These are phyloP conservation scores for Gambelia wislizenii DNA, from an alignment of 2,797 vertebrate species.

Conservation along the genomic window DNA sequence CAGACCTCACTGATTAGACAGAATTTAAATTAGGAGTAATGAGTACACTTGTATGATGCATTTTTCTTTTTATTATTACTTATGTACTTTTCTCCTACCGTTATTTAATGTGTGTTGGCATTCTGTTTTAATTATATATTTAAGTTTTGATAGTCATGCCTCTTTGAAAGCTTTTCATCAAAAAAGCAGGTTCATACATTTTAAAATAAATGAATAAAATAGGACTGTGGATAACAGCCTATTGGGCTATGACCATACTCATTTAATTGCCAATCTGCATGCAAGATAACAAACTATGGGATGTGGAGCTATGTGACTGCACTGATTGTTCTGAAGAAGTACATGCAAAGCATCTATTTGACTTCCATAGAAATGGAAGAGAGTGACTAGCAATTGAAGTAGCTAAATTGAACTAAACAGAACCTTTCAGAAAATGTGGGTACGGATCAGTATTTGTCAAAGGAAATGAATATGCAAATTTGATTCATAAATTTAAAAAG, in stretches of 20 bases:
- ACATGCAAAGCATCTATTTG: background rate
- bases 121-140: background rate
- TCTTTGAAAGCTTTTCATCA: background rate
- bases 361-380: background rate
- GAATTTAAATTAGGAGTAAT: background rate
- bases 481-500: conserved; percentile 30
- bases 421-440: conserved; percentile 3
- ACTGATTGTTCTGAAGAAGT: background rate
- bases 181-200: background rate
- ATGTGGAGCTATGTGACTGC: background rate
- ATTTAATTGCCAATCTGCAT: background rate
- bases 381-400: background rate
- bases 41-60: background rate
- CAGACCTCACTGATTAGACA: too few relatives aligned
- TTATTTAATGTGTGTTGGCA: background rate
- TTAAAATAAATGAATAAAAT: conserved; percentile 7
- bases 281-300: background rate
- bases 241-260: background rate
- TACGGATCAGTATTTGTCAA: conserved; percentile 16
- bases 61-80: background rate
- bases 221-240: background rate
- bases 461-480: conserved; percentile 26
- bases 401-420: conserved; percentile 4
- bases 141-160: background rate
- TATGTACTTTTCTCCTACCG: background rate